Evolutionary conservation across 2,113 vertebrate species (phyloP).

Genomic region (Oreochromis tanganicae): DNA sequence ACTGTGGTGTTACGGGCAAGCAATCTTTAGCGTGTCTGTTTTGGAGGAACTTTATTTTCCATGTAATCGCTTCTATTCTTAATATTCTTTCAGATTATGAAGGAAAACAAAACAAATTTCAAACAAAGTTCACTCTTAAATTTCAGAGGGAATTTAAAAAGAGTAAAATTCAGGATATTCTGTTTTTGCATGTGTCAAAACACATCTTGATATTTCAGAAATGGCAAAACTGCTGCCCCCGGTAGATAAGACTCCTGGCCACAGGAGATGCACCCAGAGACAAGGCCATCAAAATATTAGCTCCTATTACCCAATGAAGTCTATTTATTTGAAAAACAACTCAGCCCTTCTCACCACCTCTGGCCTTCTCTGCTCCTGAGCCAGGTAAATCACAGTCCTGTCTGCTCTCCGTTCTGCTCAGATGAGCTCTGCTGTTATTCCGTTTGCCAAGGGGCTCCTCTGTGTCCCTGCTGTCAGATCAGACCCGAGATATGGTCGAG

Average conservation of each 20-base stretch:
- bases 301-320: not conserved
- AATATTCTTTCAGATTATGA: not conserved
- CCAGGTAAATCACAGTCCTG: constrained; percentile 29
- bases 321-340: not conserved
- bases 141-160: not conserved
- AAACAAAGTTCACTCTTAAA: not conserved
- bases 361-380: not conserved
- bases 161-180: not conserved
- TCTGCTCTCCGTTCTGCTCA: constrained; percentile 38
- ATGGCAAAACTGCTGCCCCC: not conserved
- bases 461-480: constrained; percentile 52
- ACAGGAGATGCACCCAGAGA: not conserved
- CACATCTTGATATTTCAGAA: not conserved
- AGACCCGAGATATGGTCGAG: constrained; percentile 23
- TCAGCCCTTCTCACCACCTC: not conserved
- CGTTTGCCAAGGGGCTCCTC: constrained; percentile 17
- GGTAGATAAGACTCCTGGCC: not conserved
- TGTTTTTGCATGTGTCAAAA: not conserved
- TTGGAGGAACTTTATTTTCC: not conserved
- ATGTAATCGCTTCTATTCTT: not conserved
- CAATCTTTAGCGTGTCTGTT: not conserved
- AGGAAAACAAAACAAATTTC: not conserved
- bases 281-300: not conserved
- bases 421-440: constrained; percentile 35
- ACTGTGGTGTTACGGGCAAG: not conserved